Evolutionary conservation across 1,140 invertebrate species (phyloP).

Genomic region (Platyura marginata): DNA sequence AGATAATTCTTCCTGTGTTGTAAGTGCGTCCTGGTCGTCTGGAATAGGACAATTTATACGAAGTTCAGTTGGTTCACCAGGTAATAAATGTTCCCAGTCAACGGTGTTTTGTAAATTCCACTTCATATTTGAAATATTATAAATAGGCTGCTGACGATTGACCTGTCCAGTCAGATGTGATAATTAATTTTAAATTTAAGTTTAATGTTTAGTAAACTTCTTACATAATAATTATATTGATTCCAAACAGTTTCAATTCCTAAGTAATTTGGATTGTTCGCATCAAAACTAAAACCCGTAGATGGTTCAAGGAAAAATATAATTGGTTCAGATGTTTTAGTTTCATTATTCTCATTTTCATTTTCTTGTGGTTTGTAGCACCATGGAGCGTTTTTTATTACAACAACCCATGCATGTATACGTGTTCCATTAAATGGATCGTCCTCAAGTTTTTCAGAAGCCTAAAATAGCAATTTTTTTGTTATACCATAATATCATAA

Average conservation of each 20-base stretch:
- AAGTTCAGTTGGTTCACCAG: no score
- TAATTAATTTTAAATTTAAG: no score
- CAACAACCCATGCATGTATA: constrained; percentile 70
- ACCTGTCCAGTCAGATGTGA: no score
- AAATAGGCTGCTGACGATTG: not conserved
- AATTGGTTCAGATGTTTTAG: constrained; percentile 1
- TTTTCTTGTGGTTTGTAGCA: no score
- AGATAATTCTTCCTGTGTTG: no score
- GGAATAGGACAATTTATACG: no score
- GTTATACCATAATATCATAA: not conserved
- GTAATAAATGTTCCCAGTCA: not conserved
- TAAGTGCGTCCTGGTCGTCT: no score
- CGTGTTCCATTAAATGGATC: constrained; percentile 55
- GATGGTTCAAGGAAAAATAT: constrained; percentile 63
- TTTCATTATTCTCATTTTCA: no score
- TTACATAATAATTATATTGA: constrained; percentile 61
- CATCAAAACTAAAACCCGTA: constrained; percentile 36
- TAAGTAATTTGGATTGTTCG: constrained; percentile 39
- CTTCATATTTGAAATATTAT: not conserved
- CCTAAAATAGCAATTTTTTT: constrained; percentile 25
- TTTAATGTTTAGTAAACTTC: constrained; percentile 8
- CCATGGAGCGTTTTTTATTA: constrained; percentile 36
- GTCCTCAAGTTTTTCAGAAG: constrained; percentile 43
- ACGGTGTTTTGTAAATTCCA: not conserved
- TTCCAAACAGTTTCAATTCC: constrained; percentile 70